phyloP scores from a whole-genome alignment of 2,888 invertebrate genomes.

The Epinotia brunnichana region DNA sequence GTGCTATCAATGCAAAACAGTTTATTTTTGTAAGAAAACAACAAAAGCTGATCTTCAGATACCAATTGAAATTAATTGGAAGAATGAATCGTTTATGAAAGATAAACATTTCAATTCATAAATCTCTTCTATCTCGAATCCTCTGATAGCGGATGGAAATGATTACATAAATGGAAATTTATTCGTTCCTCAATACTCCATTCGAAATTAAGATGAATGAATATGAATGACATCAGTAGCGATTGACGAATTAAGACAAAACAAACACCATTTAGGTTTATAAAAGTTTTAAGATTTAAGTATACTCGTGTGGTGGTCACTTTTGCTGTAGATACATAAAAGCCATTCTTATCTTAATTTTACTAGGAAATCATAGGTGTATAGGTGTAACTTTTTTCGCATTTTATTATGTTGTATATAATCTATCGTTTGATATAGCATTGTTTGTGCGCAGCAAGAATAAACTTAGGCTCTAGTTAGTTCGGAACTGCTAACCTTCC shows the following conservation, averaged over 20 bases:
- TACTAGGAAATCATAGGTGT: no score
- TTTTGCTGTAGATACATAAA: no score
- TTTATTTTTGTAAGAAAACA: not conserved
- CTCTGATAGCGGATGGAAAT: slow-evolving; percentile 6
- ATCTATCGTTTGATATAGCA: no score
- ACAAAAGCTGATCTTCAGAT: not conserved
- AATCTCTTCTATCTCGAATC: no score
- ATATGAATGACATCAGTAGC: slow-evolving; percentile 9
- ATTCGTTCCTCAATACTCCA: slow-evolving; percentile 8
- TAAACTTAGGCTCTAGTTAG: no score
- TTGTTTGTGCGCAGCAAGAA: no score
- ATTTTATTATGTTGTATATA: no score
- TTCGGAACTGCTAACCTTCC: no score
- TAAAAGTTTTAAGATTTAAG: no score
- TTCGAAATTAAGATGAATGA: slow-evolving; percentile 6
- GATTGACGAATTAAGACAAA: not conserved
- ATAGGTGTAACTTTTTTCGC: no score
- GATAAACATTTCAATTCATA: slow-evolving; percentile 22
- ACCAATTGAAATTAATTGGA: slow-evolving; percentile 17
- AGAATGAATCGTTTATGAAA: slow-evolving; percentile 16
- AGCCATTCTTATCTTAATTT: no score
- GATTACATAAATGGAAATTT: slow-evolving; percentile 27
- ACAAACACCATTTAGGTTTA: not conserved
- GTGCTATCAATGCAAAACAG: not conserved
- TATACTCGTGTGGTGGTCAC: no score